Evolutionary conservation across 2,888 invertebrate species (phyloP).

Genomic region (Chalcis sispes): DNA sequence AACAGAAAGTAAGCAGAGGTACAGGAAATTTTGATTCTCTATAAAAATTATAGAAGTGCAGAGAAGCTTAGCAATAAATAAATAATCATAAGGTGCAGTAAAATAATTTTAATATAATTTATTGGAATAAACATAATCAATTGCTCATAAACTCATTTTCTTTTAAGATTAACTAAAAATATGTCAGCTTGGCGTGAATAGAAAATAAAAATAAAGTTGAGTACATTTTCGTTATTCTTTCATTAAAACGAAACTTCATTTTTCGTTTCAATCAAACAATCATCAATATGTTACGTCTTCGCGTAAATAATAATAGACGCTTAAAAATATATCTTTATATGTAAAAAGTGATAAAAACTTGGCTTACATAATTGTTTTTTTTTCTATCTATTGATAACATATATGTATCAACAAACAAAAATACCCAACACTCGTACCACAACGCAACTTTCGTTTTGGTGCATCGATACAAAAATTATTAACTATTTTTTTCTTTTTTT

Average conservation of each 20-base stretch:
- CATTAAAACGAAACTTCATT: not conserved
- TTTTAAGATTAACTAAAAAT: constrained; percentile 29
- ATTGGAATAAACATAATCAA: constrained; percentile 45
- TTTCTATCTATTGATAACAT: too few relatives aligned
- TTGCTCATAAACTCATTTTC: constrained; percentile 17
- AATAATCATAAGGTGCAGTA: constrained; percentile 31
- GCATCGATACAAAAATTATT: constrained; percentile 30
- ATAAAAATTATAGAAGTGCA: too few relatives aligned
- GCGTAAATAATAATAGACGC: not conserved
- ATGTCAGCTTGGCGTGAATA: constrained; percentile 25
- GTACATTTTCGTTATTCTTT: not conserved
- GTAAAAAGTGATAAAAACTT: constrained; percentile 35
- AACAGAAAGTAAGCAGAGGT: not conserved
- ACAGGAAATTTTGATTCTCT: too few relatives aligned
- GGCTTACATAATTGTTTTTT: too few relatives aligned
- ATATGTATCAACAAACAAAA: not conserved
- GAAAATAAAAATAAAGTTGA: constrained; percentile 36
- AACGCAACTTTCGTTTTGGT: not conserved
- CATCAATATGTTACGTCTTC: too few relatives aligned
- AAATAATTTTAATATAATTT: constrained; percentile 51
- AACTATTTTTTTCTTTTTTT: too few relatives aligned
- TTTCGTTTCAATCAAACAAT: constrained; percentile 3
- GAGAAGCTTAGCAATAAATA: constrained; percentile 26
- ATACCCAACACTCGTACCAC: not conserved
- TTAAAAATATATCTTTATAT: not conserved